phyloP scores from a whole-genome alignment of 2,888 invertebrate genomes.

The Phymatocera aterrima region DNA sequence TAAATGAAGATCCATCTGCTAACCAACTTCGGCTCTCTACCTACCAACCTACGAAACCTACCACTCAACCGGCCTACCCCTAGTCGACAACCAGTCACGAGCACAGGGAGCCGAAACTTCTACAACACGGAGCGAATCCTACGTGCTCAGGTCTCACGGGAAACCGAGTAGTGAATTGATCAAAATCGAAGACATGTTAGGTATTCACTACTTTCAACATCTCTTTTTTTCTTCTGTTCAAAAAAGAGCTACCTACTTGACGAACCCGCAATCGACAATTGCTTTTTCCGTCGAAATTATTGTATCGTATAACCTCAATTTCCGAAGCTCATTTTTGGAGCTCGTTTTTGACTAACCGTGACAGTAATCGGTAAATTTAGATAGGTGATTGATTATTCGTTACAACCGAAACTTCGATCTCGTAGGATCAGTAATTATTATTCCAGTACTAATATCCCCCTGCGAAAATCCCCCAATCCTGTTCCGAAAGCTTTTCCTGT shows the following conservation, averaged over 20 bases:
- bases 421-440: background rate
- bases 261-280: too few species aligned
- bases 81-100: conserved; percentile 2
- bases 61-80: too few species aligned
- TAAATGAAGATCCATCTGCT: conserved; percentile 61
- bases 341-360: conserved; percentile 2
- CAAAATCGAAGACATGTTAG: too few species aligned
- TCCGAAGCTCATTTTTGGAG: background rate
- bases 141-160: background rate
- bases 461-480: background rate
- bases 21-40: conserved; percentile 17
- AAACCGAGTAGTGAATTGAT: too few species aligned
- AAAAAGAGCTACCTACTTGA: too few species aligned
- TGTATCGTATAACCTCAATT: too few species aligned
- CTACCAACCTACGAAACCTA: too few species aligned
- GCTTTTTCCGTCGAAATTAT: too few species aligned
- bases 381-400: background rate
- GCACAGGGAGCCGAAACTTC: background rate
- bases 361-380: conserved; percentile 3
- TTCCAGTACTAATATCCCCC: background rate
- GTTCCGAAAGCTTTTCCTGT: background rate
- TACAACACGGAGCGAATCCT: background rate
- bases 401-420: background rate
- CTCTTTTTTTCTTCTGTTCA: too few species aligned
- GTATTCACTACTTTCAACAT: too few species aligned